Evolutionary conservation across 2,113 vertebrate species (phyloP).

Genomic region (Alectura lathami): DNA sequence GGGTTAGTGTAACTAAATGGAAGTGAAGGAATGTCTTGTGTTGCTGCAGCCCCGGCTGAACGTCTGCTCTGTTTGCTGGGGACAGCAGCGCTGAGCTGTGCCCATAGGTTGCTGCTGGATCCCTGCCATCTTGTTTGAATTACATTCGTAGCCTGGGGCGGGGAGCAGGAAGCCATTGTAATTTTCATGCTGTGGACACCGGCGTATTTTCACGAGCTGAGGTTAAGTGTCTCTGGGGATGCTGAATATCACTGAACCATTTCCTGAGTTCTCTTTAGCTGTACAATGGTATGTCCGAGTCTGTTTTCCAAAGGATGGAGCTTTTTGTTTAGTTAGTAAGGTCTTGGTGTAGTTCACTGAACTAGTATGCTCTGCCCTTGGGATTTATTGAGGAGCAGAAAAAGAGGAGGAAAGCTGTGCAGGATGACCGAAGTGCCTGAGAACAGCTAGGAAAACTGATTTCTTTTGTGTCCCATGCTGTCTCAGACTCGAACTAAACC

Average conservation of each 20-base stretch:
- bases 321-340: slow-evolving; percentile 71
- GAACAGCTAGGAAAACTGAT: neutral
- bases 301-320: slow-evolving; percentile 65
- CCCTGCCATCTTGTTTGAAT: slow-evolving; percentile 79
- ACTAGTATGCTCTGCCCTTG: slow-evolving; percentile 7
- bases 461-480: neutral
- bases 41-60: slow-evolving; percentile 4
- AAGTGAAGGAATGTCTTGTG: slow-evolving; percentile 36
- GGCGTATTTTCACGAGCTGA: slow-evolving; percentile 77
- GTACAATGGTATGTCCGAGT: slow-evolving; percentile 65
- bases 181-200: slow-evolving; percentile 72
- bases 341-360: slow-evolving; percentile 33
- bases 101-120: slow-evolving; percentile 56
- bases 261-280: slow-evolving; percentile 78
- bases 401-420: neutral
- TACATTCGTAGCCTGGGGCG: slow-evolving; percentile 47
- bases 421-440: neutral
- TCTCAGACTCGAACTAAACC: neutral
- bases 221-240: slow-evolving; percentile 76
- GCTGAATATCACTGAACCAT: slow-evolving; percentile 76
- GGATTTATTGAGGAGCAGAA: neutral
- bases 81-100: slow-evolving; percentile 31
- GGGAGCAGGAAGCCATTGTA: slow-evolving; percentile 74
- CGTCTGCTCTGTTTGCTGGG: neutral
- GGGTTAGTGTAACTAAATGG: neutral